Percentiles rank a stretch among this genome's conserved stretches.
Conservation (phyloP, 1,140 invertebrate species). For the Octopus sinensis region DNA sequence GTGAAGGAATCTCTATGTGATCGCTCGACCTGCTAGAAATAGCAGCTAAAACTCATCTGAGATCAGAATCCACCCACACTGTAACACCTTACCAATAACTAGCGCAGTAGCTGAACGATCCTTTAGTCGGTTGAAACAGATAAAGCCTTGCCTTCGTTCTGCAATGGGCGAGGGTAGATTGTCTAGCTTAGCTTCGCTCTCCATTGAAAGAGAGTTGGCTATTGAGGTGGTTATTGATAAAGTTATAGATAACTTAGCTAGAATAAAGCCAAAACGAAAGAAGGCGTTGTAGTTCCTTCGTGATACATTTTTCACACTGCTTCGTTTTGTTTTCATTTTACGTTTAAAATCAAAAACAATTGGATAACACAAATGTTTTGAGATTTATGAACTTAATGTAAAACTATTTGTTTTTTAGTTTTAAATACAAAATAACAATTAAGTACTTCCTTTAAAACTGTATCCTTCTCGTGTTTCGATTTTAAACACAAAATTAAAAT, state of each 20-base stretch:
- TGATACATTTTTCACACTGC: not conserved
- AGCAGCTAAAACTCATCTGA: too few relatives aligned
- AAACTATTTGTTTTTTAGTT: not conserved
- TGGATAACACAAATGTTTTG: not conserved
- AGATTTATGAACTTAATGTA: not conserved
- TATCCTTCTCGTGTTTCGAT: not conserved
- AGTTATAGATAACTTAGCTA: not conserved
- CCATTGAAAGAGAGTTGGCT: not conserved
- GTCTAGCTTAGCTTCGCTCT: not conserved
- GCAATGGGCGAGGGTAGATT: conserved; percentile 4
- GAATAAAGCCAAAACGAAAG: conserved; percentile 5
- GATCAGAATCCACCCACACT: too few relatives aligned
- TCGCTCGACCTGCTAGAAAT: too few relatives aligned
- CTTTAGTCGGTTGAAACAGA: not conserved
- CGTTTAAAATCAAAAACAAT: not conserved
- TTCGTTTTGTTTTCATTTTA: conserved; percentile 8
- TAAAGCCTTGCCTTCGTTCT: not conserved
- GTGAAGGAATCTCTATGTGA: too few relatives aligned
- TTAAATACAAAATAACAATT: conserved; percentile 8
- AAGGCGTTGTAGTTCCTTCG: not conserved
- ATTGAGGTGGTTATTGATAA: not conserved
- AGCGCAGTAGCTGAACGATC: not conserved
- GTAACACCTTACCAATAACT: not conserved
- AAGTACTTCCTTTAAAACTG: not conserved
- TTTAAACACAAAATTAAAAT: conserved; percentile 3